These are phyloP conservation scores for Hedychridium roseum DNA, from an alignment of 2,888 invertebrate genomes.

Conservation along the genomic window DNA sequence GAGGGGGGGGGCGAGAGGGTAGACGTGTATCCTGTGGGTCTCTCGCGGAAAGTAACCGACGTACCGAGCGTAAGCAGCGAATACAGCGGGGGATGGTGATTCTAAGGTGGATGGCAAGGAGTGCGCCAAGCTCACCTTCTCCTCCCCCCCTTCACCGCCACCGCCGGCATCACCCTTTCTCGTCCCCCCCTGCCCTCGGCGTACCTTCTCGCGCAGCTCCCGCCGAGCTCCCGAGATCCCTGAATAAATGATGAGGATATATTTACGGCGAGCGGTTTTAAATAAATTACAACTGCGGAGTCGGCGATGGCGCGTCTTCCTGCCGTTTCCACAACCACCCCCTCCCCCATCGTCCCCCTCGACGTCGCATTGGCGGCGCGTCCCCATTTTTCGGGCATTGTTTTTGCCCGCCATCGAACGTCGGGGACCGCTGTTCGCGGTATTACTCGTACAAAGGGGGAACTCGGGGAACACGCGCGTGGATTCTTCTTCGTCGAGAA, in stretches of 20 bases:
- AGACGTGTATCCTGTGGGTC: neutral
- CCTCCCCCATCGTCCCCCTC: conserved; percentile 11
- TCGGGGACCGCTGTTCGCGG: too few relatives aligned
- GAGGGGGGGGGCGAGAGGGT: conserved; percentile 1
- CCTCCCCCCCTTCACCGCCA: neutral
- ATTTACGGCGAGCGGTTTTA: conserved; percentile 63
- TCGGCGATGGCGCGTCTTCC: conserved; percentile 52
- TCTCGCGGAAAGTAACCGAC: neutral
- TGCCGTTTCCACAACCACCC: conserved; percentile 21
- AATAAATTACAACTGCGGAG: conserved; percentile 63
- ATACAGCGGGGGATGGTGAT: too few relatives aligned
- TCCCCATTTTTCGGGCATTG: conserved; percentile 31
- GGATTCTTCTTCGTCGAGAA: too few relatives aligned
- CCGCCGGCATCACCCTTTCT: neutral
- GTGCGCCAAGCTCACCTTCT: too few relatives aligned
- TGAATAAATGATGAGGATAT: conserved; percentile 63
- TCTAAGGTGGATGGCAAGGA: too few relatives aligned
- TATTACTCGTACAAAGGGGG: too few relatives aligned
- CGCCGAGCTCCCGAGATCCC: conserved; percentile 42
- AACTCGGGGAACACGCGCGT: too few relatives aligned
- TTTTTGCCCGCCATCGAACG: conserved; percentile 27
- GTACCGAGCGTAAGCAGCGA: too few relatives aligned
- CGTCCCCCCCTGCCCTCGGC: conserved; percentile 21
- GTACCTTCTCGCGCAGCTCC: neutral
- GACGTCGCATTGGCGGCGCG: conserved; percentile 6